Conservation (phyloP, 35 echinoderm and acorn worm species). For the Heliocidaris tuberculata region DNA sequence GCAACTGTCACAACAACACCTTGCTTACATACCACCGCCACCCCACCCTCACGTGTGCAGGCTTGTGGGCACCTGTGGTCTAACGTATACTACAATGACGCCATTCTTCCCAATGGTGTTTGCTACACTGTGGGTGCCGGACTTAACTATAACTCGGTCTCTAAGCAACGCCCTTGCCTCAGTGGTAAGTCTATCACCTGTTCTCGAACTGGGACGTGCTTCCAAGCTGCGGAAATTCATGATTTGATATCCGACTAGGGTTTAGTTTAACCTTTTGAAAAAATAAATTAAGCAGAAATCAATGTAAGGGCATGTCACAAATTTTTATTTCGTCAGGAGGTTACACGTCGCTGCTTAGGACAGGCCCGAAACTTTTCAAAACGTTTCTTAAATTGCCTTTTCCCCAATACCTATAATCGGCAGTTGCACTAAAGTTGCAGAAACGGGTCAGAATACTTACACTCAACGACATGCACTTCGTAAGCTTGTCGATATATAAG, state of each 20-base stretch:
- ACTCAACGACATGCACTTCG: background rate
- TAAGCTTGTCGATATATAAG: background rate
- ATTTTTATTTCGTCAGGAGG: no score
- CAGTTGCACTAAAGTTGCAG: no score
- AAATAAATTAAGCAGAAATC: background rate
- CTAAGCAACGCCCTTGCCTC: slow-evolving; percentile 83
- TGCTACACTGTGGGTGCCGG: slow-evolving; percentile 78
- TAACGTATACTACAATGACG: slow-evolving; percentile 88
- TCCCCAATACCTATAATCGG: no score
- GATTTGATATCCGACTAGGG: background rate
- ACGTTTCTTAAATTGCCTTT: no score
- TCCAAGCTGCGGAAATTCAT: background rate
- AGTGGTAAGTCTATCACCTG: slow-evolving; percentile 72
- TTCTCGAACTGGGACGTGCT: background rate
- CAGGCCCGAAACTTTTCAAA: no score
- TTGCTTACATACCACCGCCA: background rate
- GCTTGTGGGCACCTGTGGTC: slow-evolving; percentile 92
- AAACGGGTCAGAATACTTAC: background rate
- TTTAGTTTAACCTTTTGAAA: background rate
- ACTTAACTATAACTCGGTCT: slow-evolving; percentile 70
- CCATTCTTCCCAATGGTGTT: slow-evolving; percentile 96
- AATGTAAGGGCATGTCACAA: background rate
- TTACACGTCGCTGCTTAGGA: no score
- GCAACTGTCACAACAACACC: background rate
- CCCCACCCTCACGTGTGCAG: slow-evolving; percentile 49